Conservation (phyloP, 2,797 vertebrate species). For the Danio jaintianensis region DNA sequence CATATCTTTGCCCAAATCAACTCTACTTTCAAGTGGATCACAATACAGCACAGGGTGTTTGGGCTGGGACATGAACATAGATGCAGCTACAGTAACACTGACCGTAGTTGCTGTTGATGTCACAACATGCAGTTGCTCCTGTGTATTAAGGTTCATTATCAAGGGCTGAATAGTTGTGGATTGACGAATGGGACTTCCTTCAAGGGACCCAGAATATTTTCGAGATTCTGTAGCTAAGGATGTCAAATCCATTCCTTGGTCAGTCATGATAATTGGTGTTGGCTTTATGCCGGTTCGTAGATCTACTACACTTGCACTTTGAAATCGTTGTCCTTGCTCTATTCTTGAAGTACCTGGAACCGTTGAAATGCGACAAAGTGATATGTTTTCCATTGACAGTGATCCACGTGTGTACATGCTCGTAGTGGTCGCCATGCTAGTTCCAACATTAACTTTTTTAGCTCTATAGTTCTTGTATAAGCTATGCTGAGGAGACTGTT, state of each 20-base stretch:
- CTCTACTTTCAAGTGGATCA: constrained; percentile 90
- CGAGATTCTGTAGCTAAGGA: constrained; percentile 93
- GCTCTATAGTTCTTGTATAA: constrained; percentile 81
- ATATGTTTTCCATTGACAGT: constrained; percentile 94
- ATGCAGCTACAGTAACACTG: constrained; percentile 92
- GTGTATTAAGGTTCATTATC: constrained; percentile 96
- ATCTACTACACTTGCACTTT: constrained; percentile 90
- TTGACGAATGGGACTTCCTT: constrained; percentile 84
- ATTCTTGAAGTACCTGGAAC: constrained; percentile 93
- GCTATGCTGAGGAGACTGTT: constrained; percentile 80
- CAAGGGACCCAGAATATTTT: constrained; percentile 88
- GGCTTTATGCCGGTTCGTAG: constrained; percentile 86
- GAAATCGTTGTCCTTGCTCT: constrained; percentile 89
- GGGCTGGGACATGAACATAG: constrained; percentile 92
- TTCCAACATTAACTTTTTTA: constrained; percentile 82
- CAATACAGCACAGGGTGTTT: constrained; percentile 93
- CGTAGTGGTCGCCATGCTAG: constrained; percentile 80
- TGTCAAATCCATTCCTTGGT: constrained; percentile 97
- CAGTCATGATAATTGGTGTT: constrained; percentile 92
- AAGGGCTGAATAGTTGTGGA: constrained; percentile 92
- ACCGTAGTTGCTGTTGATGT: constrained; percentile 87
- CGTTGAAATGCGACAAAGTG: constrained; percentile 94
- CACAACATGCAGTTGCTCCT: constrained; percentile 85
- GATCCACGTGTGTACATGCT: constrained; percentile 89
- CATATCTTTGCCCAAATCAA: constrained; percentile 91